Evolutionary conservation across 2,113 vertebrate genomes (phyloP), one percentile per base, ranked within the genome.

Genomic region (Furnarius figulus): DNA sequence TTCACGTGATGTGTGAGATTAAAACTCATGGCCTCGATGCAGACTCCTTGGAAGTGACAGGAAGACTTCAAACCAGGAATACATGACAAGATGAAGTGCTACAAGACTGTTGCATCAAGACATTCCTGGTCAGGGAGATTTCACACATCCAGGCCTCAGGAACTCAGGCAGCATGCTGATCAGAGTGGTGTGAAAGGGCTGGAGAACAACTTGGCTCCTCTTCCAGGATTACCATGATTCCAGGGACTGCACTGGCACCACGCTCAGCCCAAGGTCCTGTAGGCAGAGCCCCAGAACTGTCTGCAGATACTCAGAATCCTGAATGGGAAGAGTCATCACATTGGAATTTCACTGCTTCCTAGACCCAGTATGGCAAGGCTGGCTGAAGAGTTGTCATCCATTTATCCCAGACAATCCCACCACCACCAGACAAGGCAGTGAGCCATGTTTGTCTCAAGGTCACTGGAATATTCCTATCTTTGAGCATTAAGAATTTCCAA

Each of bases 81-180:
- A 21, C 14, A 27, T 4, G 61, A 46, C 46, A 31, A 25, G 28
- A 24, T 33, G 27, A 75, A 56, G 37, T 4, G 22, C 56, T 28
- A 31, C 47, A 47, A 47, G 71, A 14, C 13, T 39, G 24, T 10
- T 7, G 21, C 62, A 58, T 25, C 46, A 55, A 55, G 49, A 11
- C 8, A 12, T 2, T 75, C 47, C 84, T 61, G 56, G 27, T 24
- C 24, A 74, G 83, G 72, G 52, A 24, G 14, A 18, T 3, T 47
- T 78, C 55, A 30, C 23, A 23, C 4, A 46, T 12, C 14, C 33
- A 35, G 37, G 4, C 28, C 58, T 37, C 9, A 2, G 37, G 86
- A 68, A 62, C 19, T 7, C 2, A 0, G 13, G 67, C 46, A 75
- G 79, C 18, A 4, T 0, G 4, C 9, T 0, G 3, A 31, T 10